A percentile compares a stretch with the other conserved stretches of the same genome.
Evolutionary conservation across 2,797 vertebrate species (phyloP).

Genomic region (Cryptoprocta ferox): DNA sequence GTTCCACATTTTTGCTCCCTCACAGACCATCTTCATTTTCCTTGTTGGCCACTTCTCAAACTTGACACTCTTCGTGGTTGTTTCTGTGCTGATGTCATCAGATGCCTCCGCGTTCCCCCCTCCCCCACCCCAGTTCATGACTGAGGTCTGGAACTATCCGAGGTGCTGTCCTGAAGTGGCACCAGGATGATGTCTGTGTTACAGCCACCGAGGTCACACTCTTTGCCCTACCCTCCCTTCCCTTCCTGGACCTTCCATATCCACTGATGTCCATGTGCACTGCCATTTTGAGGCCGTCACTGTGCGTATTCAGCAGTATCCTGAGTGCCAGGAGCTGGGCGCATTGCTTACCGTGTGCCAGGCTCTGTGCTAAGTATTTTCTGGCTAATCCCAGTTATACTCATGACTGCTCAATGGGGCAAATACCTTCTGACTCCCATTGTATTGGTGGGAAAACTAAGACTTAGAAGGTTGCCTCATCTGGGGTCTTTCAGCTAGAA

Average conservation of each 20-base stretch:
- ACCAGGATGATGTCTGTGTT: neutral
- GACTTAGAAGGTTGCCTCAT: neutral
- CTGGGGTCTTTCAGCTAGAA: neutral
- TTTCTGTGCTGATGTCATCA: neutral
- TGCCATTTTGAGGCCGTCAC: neutral
- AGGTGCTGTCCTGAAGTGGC: neutral
- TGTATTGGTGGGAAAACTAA: neutral
- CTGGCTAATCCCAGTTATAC: neutral
- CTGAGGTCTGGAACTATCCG: neutral
- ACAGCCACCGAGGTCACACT: neutral
- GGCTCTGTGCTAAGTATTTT: neutral
- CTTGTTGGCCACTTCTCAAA: neutral
- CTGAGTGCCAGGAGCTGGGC: neutral
- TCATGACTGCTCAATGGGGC: neutral
- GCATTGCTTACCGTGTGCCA: neutral
- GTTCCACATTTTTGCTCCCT: neutral
- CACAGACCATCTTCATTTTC: neutral
- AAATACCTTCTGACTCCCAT: neutral
- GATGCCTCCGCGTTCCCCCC: neutral
- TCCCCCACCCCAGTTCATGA: fast-evolving
- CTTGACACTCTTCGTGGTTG: neutral
- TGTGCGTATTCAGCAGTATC: neutral
- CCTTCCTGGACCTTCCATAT: neutral
- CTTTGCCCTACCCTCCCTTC: neutral
- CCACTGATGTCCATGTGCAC: fast-evolving